Base-by-base conservation (phyloP, 2,113 vertebrate genomes). In the Tachuris rubrigastra region DNA sequence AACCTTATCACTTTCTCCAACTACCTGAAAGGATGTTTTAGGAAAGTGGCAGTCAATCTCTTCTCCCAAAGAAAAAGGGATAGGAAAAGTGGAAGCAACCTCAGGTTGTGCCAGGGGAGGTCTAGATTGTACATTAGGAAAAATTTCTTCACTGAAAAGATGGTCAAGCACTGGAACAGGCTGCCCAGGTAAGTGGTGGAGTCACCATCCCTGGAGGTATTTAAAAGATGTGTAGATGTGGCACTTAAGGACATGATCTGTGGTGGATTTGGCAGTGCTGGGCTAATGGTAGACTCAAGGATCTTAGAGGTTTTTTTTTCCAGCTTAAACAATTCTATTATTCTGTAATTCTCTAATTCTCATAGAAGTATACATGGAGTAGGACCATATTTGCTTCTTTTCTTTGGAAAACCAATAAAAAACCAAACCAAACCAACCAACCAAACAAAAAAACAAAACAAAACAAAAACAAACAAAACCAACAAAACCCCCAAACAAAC, bases 11-110 rank as follows among this genome's bases (percentile, higher is more conserved):
- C 12, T 53, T 23, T 50, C 46, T 60, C 16, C 12, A 79, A 1
- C 21, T 79, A 8, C 21, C 50, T 73, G 60, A 42, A 74, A 47
- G 30, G 25, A 60, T 18, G 1, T 2, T 31, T 15, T 20, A 53
- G 25, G 30, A 7, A 14, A 12, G 46, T 47, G 35, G 14, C 14
- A 13, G 18, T 67, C 0, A 0, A 12, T 27, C n/a, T 74, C 53
- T 60, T 67, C n/a, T 41, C 12, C 22, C 30, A 60, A 47, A 85
- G 55, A 47, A 31, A 5, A 79, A 73, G 14, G 12, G 14, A 41
- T 37, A 73, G 25, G 3, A 67, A 39, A 74, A 60, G 46, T 60
- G 39, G 39, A 74, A 62, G 31, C 10, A 23, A 15, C 14, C 46
- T 74, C 30, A 91, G 46, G n/a, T 47, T 80, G 53, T 35, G 31